A percentile compares a stretch with the other conserved stretches of the same genome.
Conservation (phyloP, 53 echinoderm and acorn worm species). For the Stichopus horrens region DNA sequence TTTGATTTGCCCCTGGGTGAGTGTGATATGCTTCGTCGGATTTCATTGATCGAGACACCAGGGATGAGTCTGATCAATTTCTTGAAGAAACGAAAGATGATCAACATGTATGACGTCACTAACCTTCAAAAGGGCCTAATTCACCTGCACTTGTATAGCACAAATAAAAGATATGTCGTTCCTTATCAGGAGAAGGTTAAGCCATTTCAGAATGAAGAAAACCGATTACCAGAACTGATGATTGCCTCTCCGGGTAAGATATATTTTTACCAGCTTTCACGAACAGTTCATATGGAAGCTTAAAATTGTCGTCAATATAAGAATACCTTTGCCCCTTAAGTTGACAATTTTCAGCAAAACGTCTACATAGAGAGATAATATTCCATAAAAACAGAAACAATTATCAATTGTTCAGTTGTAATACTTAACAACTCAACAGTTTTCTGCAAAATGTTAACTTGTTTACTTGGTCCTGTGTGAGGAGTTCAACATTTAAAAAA, state of each 20-base stretch:
- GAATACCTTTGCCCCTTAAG: too few relatives aligned
- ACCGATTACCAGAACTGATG: neutral
- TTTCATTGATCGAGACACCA: neutral
- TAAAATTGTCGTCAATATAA: too few relatives aligned
- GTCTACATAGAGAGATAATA: too few relatives aligned
- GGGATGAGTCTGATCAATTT: neutral
- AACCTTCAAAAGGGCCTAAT: neutral
- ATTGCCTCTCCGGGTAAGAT: neutral
- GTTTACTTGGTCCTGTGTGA: too few relatives aligned
- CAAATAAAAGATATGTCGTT: neutral
- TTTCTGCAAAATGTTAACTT: too few relatives aligned
- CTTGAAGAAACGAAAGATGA: conserved; percentile 2
- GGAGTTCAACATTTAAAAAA: too few relatives aligned
- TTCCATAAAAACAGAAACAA: neutral
- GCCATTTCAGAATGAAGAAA: neutral
- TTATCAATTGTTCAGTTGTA: neutral
- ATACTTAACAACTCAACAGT: too few relatives aligned
- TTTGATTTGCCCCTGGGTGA: neutral
- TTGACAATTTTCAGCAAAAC: too few relatives aligned
- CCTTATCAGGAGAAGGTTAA: neutral
- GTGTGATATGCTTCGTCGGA: neutral
- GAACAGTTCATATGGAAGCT: too few relatives aligned
- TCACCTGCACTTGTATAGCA: neutral
- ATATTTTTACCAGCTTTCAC: too few relatives aligned
- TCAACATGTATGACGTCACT: neutral